Conservation (phyloP, 2,797 vertebrate species). For the Podargus strigoides region DNA sequence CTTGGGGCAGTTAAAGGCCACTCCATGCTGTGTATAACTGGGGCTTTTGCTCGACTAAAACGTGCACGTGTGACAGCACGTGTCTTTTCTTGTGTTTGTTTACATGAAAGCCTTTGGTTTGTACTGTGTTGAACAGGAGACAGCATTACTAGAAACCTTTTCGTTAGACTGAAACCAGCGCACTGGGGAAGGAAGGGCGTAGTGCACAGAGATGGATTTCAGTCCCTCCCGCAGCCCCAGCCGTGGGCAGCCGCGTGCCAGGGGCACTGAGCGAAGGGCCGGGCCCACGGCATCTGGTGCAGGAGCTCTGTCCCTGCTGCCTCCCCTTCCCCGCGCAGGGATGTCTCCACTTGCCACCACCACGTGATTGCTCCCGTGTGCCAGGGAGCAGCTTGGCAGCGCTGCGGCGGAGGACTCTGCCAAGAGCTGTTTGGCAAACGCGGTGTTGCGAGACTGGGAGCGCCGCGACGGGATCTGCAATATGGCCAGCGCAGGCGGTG, state of each 20-base stretch:
- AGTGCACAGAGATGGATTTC: not conserved
- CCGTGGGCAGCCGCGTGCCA: fast-evolving
- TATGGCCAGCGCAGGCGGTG: not conserved
- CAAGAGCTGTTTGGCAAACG: not conserved
- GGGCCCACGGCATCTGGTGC: fast-evolving
- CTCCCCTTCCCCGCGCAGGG: not conserved
- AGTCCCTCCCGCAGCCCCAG: not conserved
- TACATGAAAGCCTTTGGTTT: not conserved
- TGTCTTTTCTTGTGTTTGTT: not conserved
- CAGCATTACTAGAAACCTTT: not conserved
- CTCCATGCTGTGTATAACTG: not conserved
- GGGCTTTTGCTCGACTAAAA: not conserved
- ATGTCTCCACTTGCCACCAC: not conserved
- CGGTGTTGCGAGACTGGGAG: not conserved
- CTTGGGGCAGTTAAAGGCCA: not conserved
- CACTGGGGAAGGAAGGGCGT: fast-evolving
- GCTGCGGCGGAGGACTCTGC: not conserved
- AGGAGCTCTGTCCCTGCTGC: not conserved
- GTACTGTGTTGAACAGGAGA: fast-evolving
- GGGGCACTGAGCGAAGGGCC: not conserved
- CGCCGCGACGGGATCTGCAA: not conserved
- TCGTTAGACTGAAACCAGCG: fast-evolving
- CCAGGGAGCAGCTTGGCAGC: not conserved
- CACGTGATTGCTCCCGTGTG: fast-evolving
- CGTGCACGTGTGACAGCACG: fast-evolving